These are phyloP conservation scores for Archocentrus centrarchus DNA, from an alignment of 2,113 vertebrate species.

Conservation along the genomic window DNA sequence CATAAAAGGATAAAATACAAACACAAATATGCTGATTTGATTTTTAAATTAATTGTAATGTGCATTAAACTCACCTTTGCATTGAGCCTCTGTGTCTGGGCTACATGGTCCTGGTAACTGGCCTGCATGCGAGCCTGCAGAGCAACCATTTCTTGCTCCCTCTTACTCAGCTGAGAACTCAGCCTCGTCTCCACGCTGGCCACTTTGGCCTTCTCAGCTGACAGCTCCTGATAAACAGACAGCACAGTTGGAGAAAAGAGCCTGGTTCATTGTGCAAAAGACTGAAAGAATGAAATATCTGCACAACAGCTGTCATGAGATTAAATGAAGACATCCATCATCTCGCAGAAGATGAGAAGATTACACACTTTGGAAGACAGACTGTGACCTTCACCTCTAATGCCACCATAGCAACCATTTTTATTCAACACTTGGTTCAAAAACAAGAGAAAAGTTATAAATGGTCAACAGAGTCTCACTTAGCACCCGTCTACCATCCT, in stretches of 20 bases:
- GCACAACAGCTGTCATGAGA: neutral
- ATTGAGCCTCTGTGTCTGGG: constrained; percentile 89
- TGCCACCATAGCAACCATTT: no score
- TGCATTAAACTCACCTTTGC: constrained; percentile 84
- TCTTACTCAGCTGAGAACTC: constrained; percentile 88
- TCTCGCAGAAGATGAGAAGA: neutral
- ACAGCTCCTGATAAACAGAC: constrained; percentile 84
- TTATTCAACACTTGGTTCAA: neutral
- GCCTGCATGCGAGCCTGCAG: constrained; percentile 94
- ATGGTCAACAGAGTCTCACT: neutral
- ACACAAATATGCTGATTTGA: neutral
- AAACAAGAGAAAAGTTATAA: neutral
- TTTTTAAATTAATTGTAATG: neutral
- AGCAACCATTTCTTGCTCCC: constrained; percentile 87
- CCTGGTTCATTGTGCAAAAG: neutral
- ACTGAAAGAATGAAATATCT: neutral
- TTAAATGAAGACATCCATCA: neutral
- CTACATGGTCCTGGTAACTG: constrained; percentile 90
- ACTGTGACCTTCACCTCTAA: neutral
- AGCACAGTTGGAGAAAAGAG: neutral
- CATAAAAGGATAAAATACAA: neutral
- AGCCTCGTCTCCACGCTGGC: constrained; percentile 83
- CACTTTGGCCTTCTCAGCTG: constrained; percentile 87
- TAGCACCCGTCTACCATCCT: neutral
- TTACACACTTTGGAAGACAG: neutral